These are phyloP conservation scores for Dolomedes plantarius DNA, from an alignment of 2,888 invertebrate genomes.

Conservation along the genomic window DNA sequence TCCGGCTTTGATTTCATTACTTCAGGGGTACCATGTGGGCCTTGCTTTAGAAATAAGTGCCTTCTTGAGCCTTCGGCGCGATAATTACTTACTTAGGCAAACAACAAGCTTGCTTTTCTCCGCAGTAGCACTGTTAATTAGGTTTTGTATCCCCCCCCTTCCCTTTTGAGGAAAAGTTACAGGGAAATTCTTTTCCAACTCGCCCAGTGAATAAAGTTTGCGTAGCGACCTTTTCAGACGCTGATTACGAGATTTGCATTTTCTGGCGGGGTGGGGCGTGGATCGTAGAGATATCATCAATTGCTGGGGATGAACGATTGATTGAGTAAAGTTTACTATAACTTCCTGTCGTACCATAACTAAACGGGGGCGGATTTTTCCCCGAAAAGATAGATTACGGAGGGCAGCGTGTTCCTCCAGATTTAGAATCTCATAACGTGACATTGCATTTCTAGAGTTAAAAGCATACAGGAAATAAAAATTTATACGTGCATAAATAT, in stretches of 20 bases:
- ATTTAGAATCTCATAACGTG: too few species aligned
- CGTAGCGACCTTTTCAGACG: not conserved
- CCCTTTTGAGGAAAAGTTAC: slow-evolving; percentile 34
- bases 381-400: too few species aligned
- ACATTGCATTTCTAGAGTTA: too few species aligned
- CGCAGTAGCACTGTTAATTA: slow-evolving; percentile 67
- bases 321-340: not conserved
- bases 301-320: slow-evolving; percentile 26
- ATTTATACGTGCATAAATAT: too few species aligned
- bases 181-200: slow-evolving; percentile 61
- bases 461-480: too few species aligned
- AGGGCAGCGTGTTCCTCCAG: too few species aligned
- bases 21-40: not conserved
- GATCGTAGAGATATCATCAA: slow-evolving; percentile 19
- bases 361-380: too few species aligned
- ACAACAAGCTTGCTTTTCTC: slow-evolving; percentile 68
- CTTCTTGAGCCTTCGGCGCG: slow-evolving; percentile 52
- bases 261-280: not conserved
- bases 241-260: slow-evolving; percentile 42
- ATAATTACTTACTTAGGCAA: slow-evolving; percentile 70
- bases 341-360: not conserved
- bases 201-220: slow-evolving; percentile 37
- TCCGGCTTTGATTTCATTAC: slow-evolving; percentile 66
- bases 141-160: slow-evolving; percentile 31
- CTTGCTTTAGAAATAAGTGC: slow-evolving; percentile 40